Evolutionary conservation across 2,113 vertebrate species (phyloP).

Genomic region (Pungitius pungitius): DNA sequence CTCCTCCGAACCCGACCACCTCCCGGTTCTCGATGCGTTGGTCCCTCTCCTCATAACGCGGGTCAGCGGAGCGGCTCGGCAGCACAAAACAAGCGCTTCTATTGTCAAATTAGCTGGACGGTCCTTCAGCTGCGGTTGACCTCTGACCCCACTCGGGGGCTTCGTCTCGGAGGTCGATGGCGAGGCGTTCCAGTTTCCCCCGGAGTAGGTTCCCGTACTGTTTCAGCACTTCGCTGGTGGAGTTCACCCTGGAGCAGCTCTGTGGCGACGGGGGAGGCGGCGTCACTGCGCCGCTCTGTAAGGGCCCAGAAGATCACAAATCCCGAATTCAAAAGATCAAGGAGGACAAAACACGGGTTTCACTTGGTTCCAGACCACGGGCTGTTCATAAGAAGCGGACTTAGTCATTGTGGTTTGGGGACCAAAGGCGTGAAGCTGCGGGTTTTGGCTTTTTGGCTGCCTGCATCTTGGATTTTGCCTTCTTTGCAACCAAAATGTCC

Average conservation of each 20-base stretch:
- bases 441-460: neutral
- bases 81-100: neutral
- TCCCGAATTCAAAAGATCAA: no score
- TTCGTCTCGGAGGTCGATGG: neutral
- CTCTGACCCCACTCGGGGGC: neutral
- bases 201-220: constrained; percentile 18
- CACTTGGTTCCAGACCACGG: neutral
- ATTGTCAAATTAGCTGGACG: no score
- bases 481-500: neutral
- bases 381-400: neutral
- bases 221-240: constrained; percentile 8
- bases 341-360: no score
- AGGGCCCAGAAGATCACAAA: constrained; percentile 3
- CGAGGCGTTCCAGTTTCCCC: constrained; percentile 57
- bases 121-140: neutral
- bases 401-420: neutral
- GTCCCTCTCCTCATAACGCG: neutral
- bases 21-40: neutral
- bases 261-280: neutral
- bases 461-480: neutral
- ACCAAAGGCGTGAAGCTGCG: no score
- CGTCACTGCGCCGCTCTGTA: constrained; percentile 29
- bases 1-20: neutral
- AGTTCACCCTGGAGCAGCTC: constrained; percentile 11
- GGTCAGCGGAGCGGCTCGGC: neutral